A percentile compares a stretch with the other conserved stretches of the same genome.
These are phyloP conservation scores for Corydoras sp. DNA, from an alignment of 2,113 vertebrate species.

Conservation along the genomic window DNA sequence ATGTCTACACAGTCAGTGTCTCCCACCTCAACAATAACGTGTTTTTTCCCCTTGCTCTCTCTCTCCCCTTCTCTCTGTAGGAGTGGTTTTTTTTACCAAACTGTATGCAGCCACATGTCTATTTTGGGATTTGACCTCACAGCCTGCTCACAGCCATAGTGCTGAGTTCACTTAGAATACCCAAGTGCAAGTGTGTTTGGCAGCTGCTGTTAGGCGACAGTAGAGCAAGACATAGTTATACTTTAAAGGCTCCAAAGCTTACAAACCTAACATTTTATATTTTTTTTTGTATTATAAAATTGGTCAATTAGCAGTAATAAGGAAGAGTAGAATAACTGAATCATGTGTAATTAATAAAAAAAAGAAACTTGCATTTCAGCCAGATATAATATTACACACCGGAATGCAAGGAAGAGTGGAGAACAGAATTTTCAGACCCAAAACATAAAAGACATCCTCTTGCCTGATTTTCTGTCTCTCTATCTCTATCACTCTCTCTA, in stretches of 20 bases:
- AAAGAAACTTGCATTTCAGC: too few relatives aligned
- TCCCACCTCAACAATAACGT: neutral
- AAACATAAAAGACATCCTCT: neutral
- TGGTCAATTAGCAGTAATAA: too few relatives aligned
- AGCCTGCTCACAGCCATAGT: neutral
- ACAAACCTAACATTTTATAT: conserved; percentile 4
- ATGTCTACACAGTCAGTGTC: neutral
- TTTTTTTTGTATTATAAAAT: neutral
- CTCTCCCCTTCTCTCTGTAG: too few relatives aligned
- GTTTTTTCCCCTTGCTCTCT: neutral
- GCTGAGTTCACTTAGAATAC: neutral
- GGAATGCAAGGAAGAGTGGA: neutral
- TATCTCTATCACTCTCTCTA: neutral
- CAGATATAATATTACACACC: too few relatives aligned
- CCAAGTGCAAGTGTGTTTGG: neutral
- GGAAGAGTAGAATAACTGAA: too few relatives aligned
- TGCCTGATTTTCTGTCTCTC: neutral
- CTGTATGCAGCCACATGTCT: neutral
- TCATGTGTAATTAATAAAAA: too few relatives aligned
- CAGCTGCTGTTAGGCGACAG: conserved; percentile 10
- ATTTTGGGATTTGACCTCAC: neutral
- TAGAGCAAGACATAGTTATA: conserved; percentile 26
- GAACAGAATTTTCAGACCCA: neutral
- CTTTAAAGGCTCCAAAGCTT: neutral
- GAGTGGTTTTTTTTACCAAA: neutral